These are phyloP conservation scores for Uropsilus gracilis DNA, from an alignment of 2,113 vertebrate species.

Conservation along the genomic window DNA sequence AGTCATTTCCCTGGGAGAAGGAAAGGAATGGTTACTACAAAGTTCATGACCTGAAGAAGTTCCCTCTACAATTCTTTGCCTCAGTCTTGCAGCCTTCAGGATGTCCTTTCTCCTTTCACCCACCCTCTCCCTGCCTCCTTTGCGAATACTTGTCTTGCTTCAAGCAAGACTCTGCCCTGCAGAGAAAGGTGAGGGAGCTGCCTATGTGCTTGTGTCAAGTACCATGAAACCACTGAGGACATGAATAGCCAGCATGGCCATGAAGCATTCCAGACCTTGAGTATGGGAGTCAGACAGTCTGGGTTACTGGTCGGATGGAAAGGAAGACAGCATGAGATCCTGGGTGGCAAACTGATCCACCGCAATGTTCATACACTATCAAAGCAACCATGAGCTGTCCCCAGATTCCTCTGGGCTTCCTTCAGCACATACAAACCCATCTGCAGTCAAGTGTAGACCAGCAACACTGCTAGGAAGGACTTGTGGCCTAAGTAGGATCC, in stretches of 20 bases:
- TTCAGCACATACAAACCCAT: background rate
- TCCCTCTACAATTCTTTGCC: background rate
- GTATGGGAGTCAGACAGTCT: constrained; percentile 33
- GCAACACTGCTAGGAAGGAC: background rate
- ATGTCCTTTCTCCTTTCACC: accelerated
- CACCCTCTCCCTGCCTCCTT: background rate
- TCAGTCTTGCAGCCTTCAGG: background rate
- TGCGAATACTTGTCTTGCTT: background rate
- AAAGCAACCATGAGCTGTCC: background rate
- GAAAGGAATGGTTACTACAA: background rate
- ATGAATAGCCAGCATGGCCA: background rate
- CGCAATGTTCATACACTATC: background rate
- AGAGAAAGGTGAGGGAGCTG: background rate
- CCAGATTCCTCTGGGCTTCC: background rate
- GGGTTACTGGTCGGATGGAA: constrained; percentile 4
- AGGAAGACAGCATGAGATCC: background rate
- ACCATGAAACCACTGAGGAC: background rate
- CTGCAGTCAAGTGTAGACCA: accelerated
- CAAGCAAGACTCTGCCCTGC: accelerated
- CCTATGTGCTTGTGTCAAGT: background rate
- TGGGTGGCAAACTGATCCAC: constrained; percentile 42
- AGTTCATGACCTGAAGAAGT: background rate
- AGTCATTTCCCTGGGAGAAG: background rate
- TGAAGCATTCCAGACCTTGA: constrained; percentile 37
- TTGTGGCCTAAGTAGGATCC: background rate